A percentile compares a stretch with the other conserved stretches of the same genome.
phyloP scores from a whole-genome alignment of 1,140 invertebrate species.

The Leptestheria dahalacensis region DNA sequence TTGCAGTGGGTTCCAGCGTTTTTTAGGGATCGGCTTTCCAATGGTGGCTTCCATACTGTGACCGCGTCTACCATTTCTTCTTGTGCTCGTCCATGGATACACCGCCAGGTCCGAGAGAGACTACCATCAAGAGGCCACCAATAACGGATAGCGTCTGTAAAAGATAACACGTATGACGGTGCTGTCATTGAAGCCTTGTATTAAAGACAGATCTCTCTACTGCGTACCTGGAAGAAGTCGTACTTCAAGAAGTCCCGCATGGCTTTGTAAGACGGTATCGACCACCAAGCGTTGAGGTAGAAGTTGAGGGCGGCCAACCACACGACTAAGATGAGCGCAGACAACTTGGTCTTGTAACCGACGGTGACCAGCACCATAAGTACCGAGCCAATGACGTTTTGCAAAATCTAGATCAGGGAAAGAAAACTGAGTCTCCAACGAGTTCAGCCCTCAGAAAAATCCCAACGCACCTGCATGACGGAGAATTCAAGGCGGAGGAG shows the following conservation, averaged over 20 bases:
- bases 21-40: too few species aligned
- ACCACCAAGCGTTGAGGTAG: constrained; percentile 98
- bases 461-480: constrained; percentile 67
- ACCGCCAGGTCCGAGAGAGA: constrained; percentile 91
- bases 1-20: too few species aligned
- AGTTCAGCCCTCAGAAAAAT: too few species aligned
- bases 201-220: too few species aligned
- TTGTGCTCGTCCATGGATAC: constrained; percentile 99
- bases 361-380: constrained; percentile 93
- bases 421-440: too few species aligned
- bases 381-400: constrained; percentile 82
- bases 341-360: constrained; percentile 97
- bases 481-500: constrained; percentile 84
- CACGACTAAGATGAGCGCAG: constrained; percentile 80
- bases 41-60: too few species aligned
- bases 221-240: constrained; percentile 96
- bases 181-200: not conserved
- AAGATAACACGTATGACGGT: constrained; percentile 21
- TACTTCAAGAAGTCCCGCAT: constrained; percentile 98
- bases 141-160: constrained; percentile 92
- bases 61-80: constrained; percentile 73
- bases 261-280: constrained; percentile 80
- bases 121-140: constrained; percentile 96
- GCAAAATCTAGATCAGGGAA: constrained; percentile 46
- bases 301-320: constrained; percentile 83